Evolutionary conservation across 2,888 invertebrate genomes (phyloP).

Genomic region (Melanotus villosus): DNA sequence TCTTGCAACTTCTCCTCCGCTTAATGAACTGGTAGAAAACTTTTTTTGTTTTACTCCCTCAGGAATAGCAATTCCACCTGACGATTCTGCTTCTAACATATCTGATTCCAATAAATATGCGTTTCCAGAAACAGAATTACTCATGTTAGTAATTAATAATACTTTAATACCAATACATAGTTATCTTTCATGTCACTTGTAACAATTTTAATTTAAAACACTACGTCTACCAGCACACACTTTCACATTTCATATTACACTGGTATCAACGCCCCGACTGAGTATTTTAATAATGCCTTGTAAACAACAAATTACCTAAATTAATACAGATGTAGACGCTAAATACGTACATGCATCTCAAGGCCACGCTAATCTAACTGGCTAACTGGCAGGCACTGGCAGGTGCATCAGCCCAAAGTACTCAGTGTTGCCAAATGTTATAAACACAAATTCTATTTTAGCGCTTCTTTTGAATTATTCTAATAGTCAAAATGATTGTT

Average conservation of each 20-base stretch:
- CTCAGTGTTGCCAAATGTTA: too few relatives aligned
- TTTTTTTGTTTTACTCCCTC: conserved; percentile 78
- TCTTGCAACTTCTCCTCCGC: conserved; percentile 72
- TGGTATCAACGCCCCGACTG: conserved; percentile 11
- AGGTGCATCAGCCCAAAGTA: conserved; percentile 49
- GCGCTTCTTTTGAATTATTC: too few relatives aligned
- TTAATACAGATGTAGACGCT: conserved; percentile 33
- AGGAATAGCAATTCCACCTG: conserved; percentile 53
- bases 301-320: conserved; percentile 40
- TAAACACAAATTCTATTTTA: too few relatives aligned
- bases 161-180: neutral
- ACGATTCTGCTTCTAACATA: conserved; percentile 63
- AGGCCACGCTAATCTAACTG: conserved; percentile 46
- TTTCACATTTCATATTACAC: conserved; percentile 18
- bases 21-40: conserved; percentile 75
- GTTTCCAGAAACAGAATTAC: conserved; percentile 57
- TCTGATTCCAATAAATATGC: conserved; percentile 59
- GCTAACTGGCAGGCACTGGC: too few relatives aligned
- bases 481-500: too few relatives aligned
- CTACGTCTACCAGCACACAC: neutral
- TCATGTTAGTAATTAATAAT: conserved; percentile 51
- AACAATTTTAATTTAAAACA: conserved; percentile 12
- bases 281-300: conserved; percentile 25
- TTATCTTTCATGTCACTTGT: neutral
- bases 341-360: conserved; percentile 47